These are phyloP conservation scores for Dioctria rufipes DNA, from an alignment of 2,888 invertebrate species.

Conservation along the genomic window DNA sequence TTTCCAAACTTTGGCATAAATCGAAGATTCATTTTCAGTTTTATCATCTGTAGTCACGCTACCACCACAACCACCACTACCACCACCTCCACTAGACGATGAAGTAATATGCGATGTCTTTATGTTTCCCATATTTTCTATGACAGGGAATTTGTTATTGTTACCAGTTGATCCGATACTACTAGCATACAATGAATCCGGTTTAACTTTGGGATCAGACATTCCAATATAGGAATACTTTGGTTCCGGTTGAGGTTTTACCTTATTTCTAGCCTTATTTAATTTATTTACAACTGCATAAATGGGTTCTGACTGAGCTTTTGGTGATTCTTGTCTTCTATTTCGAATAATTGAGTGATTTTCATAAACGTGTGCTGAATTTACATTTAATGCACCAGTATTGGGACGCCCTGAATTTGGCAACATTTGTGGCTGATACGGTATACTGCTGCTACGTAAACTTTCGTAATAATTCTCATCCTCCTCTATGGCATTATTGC, in stretches of 20 bases:
- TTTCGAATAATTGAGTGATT: conserved; percentile 67
- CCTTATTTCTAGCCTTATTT: conserved; percentile 71
- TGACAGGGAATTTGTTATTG: conserved; percentile 60
- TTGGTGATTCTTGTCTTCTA: conserved; percentile 59
- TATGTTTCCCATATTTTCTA: conserved; percentile 61
- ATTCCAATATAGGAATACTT: conserved; percentile 66
- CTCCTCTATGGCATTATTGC: conserved; percentile 57
- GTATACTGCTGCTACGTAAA: conserved; percentile 59
- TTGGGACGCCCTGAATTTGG: conserved; percentile 49
- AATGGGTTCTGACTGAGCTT: conserved; percentile 64
- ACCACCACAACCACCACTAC: neutral
- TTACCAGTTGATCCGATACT: conserved; percentile 55
- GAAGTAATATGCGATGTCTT: conserved; percentile 59
- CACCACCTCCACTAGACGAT: neutral
- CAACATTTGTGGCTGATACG: conserved; percentile 53
- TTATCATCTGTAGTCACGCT: conserved; percentile 59
- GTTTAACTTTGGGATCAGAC: conserved; percentile 62
- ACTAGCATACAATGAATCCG: conserved; percentile 53
- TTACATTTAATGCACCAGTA: conserved; percentile 16
- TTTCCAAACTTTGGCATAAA: conserved; percentile 72
- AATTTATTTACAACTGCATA: conserved; percentile 71
- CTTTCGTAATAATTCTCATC: conserved; percentile 60
- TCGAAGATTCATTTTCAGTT: conserved; percentile 64
- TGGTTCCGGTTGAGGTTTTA: conserved; percentile 62
- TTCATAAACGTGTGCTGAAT: conserved; percentile 65